These are phyloP conservation scores for Eriosoma lanigerum DNA, from an alignment of 1,140 invertebrate species.

Conservation along the genomic window DNA sequence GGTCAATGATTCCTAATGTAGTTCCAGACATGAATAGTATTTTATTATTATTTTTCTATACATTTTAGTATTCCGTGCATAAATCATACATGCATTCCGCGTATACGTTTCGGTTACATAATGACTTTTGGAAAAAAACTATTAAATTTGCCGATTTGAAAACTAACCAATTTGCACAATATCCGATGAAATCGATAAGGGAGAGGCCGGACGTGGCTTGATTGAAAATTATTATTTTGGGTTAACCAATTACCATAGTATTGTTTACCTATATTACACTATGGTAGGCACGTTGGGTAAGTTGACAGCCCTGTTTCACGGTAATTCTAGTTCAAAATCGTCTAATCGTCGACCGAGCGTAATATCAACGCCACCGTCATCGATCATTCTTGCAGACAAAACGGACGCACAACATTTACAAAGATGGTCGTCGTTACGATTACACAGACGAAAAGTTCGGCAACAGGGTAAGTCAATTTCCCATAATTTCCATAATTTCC, in stretches of 20 bases:
- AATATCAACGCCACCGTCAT: conserved; percentile 1
- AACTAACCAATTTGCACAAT: neutral
- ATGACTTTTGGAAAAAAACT: neutral
- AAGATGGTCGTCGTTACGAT: conserved; percentile 37
- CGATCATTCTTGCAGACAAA: conserved; percentile 26
- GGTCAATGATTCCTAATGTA: conserved; percentile 49
- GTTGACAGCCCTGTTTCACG: conserved; percentile 29
- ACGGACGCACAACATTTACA: conserved; percentile 25
- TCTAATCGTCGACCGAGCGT: conserved; percentile 29
- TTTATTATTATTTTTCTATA: neutral
- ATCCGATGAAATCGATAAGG: neutral
- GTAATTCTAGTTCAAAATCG: conserved; percentile 2
- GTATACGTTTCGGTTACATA: neutral
- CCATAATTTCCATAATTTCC: too few relatives aligned
- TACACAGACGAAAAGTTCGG: conserved; percentile 38
- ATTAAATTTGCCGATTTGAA: conserved; percentile 6
- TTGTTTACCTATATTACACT: neutral
- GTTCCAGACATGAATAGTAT: neutral
- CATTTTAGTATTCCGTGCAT: conserved; percentile 31
- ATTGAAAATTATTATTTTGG: neutral
- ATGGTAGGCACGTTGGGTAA: conserved; percentile 47
- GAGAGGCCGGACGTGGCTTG: conserved; percentile 18
- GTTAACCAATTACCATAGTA: neutral
- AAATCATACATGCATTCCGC: conserved; percentile 12
- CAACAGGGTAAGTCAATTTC: conserved; percentile 37